These are phyloP conservation scores for Cryptoleucopteryx plumbea DNA, from an alignment of 2,113 vertebrate genomes.

Conservation along the genomic window DNA sequence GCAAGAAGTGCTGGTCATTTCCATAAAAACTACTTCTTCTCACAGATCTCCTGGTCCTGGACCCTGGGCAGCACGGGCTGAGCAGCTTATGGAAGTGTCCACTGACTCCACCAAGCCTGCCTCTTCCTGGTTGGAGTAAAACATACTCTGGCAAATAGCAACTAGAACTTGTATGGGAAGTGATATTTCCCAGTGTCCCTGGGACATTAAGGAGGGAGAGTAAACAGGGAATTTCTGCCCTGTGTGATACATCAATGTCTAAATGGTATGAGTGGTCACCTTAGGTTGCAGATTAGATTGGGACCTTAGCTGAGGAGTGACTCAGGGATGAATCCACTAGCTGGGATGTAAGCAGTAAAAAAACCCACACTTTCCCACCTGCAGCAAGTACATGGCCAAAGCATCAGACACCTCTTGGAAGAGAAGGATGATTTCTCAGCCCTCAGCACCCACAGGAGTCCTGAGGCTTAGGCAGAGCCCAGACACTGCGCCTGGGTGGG, in stretches of 20 bases:
- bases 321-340: neutral
- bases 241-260: neutral
- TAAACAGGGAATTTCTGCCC: neutral
- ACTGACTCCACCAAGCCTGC: neutral
- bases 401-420: neutral
- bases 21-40: neutral
- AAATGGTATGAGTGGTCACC: neutral
- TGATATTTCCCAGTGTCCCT: neutral
- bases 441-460: neutral
- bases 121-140: neutral
- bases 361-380: neutral
- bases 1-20: neutral
- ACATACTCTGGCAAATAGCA: neutral
- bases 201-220: neutral
- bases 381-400: neutral
- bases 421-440: neutral
- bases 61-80: neutral
- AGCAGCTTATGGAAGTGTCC: neutral
- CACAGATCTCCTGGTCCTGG: neutral
- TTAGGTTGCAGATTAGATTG: neutral
- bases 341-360: neutral
- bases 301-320: neutral
- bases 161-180: neutral
- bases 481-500: neutral
- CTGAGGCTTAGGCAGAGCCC: neutral